These are phyloP conservation scores for Microctonus brassicae DNA, from an alignment of 2,888 invertebrate genomes.

Conservation along the genomic window DNA sequence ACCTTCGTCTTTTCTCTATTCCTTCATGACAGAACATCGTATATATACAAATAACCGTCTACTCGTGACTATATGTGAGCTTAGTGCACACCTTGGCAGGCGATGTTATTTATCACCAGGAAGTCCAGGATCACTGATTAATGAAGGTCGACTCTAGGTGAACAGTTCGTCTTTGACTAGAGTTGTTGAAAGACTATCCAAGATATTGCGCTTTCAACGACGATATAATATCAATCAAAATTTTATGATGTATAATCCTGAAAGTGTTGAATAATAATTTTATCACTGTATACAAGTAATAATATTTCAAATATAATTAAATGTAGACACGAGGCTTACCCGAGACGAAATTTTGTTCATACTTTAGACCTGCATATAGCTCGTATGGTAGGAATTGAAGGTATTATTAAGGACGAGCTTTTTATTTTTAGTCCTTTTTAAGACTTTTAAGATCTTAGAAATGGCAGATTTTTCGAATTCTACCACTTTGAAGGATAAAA, in stretches of 20 bases:
- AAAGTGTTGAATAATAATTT: too few relatives aligned
- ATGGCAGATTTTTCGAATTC: too few relatives aligned
- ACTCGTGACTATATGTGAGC: slow-evolving; percentile 49
- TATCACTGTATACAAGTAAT: too few relatives aligned
- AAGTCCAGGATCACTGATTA: slow-evolving; percentile 63
- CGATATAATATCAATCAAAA: slow-evolving; percentile 5
- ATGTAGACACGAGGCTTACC: too few relatives aligned
- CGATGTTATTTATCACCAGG: slow-evolving; percentile 67
- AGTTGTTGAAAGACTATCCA: slow-evolving; percentile 34
- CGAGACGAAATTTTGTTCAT: too few relatives aligned
- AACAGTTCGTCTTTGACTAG: slow-evolving; percentile 28
- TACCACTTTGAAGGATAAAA: too few relatives aligned
- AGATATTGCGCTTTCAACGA: slow-evolving; percentile 24
- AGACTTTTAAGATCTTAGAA: too few relatives aligned
- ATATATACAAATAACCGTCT: slow-evolving; percentile 58
- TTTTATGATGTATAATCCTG: slow-evolving; percentile 12
- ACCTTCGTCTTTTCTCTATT: neutral
- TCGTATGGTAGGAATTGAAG: too few relatives aligned
- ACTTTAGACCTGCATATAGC: too few relatives aligned
- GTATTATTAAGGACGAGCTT: too few relatives aligned
- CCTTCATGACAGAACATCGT: neutral
- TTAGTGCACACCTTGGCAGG: slow-evolving; percentile 49
- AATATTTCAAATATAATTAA: too few relatives aligned
- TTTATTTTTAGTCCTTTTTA: too few relatives aligned
- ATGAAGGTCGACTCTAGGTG: slow-evolving; percentile 61